Evolutionary conservation across 1,140 invertebrate species (phyloP).

Genomic region (Acromyrmex heyeri): DNA sequence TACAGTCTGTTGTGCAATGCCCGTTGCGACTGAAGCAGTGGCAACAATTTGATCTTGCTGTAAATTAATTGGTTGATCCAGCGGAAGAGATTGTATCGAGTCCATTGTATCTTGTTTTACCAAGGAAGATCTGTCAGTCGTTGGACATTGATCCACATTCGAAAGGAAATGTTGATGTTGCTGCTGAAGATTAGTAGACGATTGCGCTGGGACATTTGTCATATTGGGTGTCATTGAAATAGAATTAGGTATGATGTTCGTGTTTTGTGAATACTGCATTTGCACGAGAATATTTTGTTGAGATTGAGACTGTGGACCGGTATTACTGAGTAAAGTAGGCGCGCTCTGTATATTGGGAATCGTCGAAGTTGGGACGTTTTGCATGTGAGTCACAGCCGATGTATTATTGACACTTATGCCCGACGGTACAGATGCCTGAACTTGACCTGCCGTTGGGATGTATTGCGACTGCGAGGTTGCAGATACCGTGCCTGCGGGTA

Average conservation of each 20-base stretch:
- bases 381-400: constrained; percentile 74
- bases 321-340: constrained; percentile 74
- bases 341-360: constrained; percentile 79
- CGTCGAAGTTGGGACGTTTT: constrained; percentile 75
- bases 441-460: constrained; percentile 77
- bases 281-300: constrained; percentile 82
- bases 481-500: constrained; percentile 71
- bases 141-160: constrained; percentile 60
- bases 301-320: constrained; percentile 78
- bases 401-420: constrained; percentile 79
- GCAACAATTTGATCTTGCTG: constrained; percentile 65
- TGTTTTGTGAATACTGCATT: constrained; percentile 81
- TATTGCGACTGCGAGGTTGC: constrained; percentile 81
- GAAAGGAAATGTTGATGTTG: constrained; percentile 81
- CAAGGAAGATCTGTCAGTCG: constrained; percentile 62
- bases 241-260: constrained; percentile 75
- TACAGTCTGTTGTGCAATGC: constrained; percentile 31
- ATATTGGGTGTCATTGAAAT: constrained; percentile 77
- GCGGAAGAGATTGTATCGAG: constrained; percentile 72
- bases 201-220: constrained; percentile 70
- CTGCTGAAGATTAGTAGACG: constrained; percentile 74
- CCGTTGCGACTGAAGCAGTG: constrained; percentile 6
- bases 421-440: constrained; percentile 81
- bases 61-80: constrained; percentile 68
- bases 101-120: constrained; percentile 82